phyloP scores from a whole-genome alignment of 2,888 invertebrate species.

The Carterocephalus palaemon region DNA sequence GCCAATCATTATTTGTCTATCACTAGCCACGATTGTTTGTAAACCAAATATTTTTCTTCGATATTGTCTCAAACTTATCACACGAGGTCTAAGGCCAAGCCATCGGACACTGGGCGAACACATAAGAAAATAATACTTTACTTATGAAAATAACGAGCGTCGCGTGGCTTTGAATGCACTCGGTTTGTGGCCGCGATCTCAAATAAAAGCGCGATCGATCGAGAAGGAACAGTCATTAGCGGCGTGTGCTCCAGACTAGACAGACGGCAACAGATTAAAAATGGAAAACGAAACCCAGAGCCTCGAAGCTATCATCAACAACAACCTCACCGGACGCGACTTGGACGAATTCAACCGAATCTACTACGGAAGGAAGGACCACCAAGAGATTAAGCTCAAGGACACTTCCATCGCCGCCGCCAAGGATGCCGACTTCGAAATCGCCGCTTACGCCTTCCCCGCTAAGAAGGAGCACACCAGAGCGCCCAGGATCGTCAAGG shows the following conservation, averaged over 20 bases:
- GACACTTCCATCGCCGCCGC: conserved; percentile 77
- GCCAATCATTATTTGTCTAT: conserved; percentile 1
- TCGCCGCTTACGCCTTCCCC: conserved; percentile 68
- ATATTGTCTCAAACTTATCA: conserved; percentile 51
- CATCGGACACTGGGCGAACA: conserved; percentile 46
- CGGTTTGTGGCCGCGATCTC: conserved; percentile 39
- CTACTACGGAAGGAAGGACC: conserved; percentile 62
- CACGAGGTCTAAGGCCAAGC: conserved; percentile 68
- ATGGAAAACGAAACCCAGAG: conserved; percentile 72
- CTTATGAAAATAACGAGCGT: conserved; percentile 27
- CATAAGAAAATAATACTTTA: conserved; percentile 34
- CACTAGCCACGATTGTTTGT: conserved; percentile 26
- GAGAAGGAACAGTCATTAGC: conserved; percentile 42
- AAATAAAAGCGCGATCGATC: conserved; percentile 50
- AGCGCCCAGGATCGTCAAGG: conserved; percentile 85
- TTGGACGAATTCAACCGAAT: conserved; percentile 71
- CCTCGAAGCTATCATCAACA: conserved; percentile 64
- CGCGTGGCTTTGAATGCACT: conserved; percentile 41
- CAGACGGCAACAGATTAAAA: conserved; percentile 31
- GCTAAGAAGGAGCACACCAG: conserved; percentile 77
- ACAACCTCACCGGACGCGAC: conserved; percentile 63
- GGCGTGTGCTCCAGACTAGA: conserved; percentile 29
- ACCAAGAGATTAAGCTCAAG: conserved; percentile 59
- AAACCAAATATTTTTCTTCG: conserved; percentile 59
- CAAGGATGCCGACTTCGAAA: conserved; percentile 75